Conservation (phyloP, 2,797 vertebrate species). For the Linurgus olivaceus region DNA sequence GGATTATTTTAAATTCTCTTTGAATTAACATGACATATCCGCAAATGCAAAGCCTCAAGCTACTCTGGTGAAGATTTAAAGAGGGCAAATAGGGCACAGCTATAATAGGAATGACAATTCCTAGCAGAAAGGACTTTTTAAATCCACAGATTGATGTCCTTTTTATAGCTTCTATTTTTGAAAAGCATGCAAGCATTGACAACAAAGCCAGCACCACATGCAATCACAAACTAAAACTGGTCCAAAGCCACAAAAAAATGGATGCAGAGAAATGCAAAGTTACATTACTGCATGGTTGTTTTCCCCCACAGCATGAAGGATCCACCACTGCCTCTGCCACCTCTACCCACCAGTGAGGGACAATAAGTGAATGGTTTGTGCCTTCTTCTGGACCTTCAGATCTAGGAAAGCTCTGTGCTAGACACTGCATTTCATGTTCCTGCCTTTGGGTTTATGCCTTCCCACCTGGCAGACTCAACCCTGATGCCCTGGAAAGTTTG, state of each 20-base stretch:
- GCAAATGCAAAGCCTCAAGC: not conserved
- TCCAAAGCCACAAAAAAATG: not conserved
- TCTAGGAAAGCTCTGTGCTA: accelerated
- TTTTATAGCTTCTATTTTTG: not conserved
- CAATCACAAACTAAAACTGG: not conserved
- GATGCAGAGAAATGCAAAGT: not conserved
- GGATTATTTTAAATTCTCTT: not conserved
- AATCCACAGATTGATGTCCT: not conserved
- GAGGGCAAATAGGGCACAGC: not conserved
- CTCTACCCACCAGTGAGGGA: accelerated
- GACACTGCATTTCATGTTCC: not conserved
- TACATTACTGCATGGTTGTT: not conserved
- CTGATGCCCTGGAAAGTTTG: accelerated
- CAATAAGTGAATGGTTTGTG: accelerated
- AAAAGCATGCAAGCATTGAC: not conserved
- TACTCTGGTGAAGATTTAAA: not conserved
- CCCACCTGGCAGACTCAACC: not conserved
- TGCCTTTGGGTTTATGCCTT: not conserved
- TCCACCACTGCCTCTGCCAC: accelerated
- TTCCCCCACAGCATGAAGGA: accelerated
- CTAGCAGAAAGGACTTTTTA: not conserved
- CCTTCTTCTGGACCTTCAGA: not conserved
- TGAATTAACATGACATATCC: not conserved
- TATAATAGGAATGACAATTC: not conserved
- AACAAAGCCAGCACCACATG: not conserved